Conservation (phyloP, 2,888 invertebrate species). For the Drosophila barbarae region DNA sequence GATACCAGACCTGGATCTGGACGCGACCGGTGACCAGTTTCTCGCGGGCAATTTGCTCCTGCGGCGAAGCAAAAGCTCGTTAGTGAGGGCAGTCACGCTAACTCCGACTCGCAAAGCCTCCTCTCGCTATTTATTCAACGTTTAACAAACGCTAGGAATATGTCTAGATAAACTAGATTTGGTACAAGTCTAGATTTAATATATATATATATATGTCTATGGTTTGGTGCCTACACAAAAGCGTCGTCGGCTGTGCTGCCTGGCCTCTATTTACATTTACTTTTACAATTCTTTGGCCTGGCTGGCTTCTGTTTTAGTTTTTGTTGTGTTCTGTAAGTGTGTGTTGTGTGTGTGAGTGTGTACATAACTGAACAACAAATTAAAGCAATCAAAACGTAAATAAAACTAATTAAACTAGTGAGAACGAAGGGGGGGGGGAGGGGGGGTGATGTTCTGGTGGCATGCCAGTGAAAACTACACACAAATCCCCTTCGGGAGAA, state of each 20-base stretch:
- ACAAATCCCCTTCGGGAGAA: constrained; percentile 14
- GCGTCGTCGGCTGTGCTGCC: constrained; percentile 35
- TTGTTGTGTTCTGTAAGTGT: constrained; percentile 21
- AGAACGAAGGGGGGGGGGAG: constrained; percentile 37
- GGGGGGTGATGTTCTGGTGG: constrained; percentile 3
- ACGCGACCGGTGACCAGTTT: constrained; percentile 88
- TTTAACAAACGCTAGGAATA: constrained; percentile 9
- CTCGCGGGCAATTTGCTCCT: constrained; percentile 88
- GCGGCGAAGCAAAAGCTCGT: constrained; percentile 39
- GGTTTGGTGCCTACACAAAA: constrained; percentile 37
- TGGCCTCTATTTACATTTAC: constrained; percentile 41
- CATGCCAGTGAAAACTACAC: constrained; percentile 52
- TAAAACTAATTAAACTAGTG: constrained; percentile 61
- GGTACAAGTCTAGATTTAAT: constrained; percentile 14
- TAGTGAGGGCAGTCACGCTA: constrained; percentile 5
- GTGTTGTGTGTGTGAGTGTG: constrained; percentile 33
- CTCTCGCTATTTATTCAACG: constrained; percentile 17
- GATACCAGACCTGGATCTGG: constrained; percentile 94
- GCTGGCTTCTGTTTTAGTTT: constrained; percentile 22
- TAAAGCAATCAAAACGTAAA: constrained; percentile 65
- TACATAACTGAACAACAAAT: constrained; percentile 65
- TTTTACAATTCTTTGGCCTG: constrained; percentile 49
- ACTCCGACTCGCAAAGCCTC: constrained; percentile 17
- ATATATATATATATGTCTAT: constrained; percentile 1
- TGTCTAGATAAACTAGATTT: constrained; percentile 8